These are phyloP conservation scores for Charaxes varanes DNA, from an alignment of 1,140 invertebrate species.

Conservation along the genomic window DNA sequence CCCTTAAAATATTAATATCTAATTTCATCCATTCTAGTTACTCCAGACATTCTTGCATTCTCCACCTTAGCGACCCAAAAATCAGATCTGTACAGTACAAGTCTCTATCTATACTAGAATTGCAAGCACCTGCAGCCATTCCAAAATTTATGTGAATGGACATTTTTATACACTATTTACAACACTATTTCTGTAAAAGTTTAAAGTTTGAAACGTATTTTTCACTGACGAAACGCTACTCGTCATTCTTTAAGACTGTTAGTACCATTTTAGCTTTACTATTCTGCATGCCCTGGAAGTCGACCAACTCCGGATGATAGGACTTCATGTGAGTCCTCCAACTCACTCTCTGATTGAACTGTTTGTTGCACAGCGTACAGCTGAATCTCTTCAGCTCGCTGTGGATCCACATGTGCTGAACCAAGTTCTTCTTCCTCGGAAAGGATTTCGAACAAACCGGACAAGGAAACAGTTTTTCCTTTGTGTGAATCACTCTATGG, in stretches of 20 bases:
- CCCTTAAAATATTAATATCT: no score
- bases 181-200: no score
- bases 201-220: no score
- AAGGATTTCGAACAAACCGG: constrained; percentile 69
- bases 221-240: no score
- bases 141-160: no score
- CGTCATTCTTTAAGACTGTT: constrained; percentile 29
- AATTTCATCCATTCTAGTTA: no score
- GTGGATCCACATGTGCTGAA: constrained; percentile 71
- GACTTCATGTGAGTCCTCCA: constrained; percentile 55
- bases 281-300: constrained; percentile 35
- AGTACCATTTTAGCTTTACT: constrained; percentile 33
- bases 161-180: no score
- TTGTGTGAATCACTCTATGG: constrained; percentile 47
- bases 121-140: no score
- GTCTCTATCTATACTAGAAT: no score
- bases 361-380: constrained; percentile 71
- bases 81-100: no score
- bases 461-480: constrained; percentile 49
- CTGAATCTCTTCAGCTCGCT: constrained; percentile 48
- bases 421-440: constrained; percentile 67
- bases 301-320: constrained; percentile 39
- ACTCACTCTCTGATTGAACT: constrained; percentile 65
- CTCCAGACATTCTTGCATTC: no score
- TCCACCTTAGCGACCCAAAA: no score